phyloP scores from a whole-genome alignment of 2,888 invertebrate species.

The Palloptera scutellata region DNA sequence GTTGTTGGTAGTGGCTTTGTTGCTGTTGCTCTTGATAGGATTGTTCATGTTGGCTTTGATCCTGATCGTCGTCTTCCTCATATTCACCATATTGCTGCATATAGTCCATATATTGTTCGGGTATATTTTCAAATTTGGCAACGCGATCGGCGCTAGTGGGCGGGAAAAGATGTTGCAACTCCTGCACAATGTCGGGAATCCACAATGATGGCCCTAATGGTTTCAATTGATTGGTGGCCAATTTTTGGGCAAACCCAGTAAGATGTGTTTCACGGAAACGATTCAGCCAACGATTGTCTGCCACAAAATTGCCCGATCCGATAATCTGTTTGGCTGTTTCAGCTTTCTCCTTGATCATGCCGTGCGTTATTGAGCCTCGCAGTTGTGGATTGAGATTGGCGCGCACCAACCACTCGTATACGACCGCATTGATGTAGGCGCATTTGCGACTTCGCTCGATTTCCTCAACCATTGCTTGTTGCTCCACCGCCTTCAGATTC shows the following conservation, averaged over 20 bases:
- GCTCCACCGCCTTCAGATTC: slow-evolving; percentile 55
- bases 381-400: slow-evolving; percentile 58
- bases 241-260: slow-evolving; percentile 56
- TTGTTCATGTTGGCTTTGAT: slow-evolving; percentile 33
- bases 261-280: slow-evolving; percentile 58
- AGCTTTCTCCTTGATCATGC: slow-evolving; percentile 60
- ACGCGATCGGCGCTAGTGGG: slow-evolving; percentile 57
- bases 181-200: slow-evolving; percentile 59
- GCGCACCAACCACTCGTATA: slow-evolving; percentile 59
- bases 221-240: slow-evolving; percentile 55
- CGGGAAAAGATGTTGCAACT: slow-evolving; percentile 54
- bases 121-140: slow-evolving; percentile 56
- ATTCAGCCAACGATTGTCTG: slow-evolving; percentile 61
- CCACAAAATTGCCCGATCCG: slow-evolving; percentile 53
- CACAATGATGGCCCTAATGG: slow-evolving; percentile 56
- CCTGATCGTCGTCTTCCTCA: slow-evolving; percentile 56
- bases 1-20: slow-evolving; percentile 48
- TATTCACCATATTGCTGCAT: slow-evolving; percentile 60
- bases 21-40: slow-evolving; percentile 52
- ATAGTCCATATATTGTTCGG: slow-evolving; percentile 56
- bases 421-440: slow-evolving; percentile 59
- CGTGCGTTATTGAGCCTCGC: slow-evolving; percentile 58
- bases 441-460: slow-evolving; percentile 59
- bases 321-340: slow-evolving; percentile 56
- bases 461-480: slow-evolving; percentile 57